A percentile compares a stretch with the other conserved stretches of the same genome.
Evolutionary conservation across 2,888 invertebrate species (phyloP).

Genomic region (Philopedon plagiatum): DNA sequence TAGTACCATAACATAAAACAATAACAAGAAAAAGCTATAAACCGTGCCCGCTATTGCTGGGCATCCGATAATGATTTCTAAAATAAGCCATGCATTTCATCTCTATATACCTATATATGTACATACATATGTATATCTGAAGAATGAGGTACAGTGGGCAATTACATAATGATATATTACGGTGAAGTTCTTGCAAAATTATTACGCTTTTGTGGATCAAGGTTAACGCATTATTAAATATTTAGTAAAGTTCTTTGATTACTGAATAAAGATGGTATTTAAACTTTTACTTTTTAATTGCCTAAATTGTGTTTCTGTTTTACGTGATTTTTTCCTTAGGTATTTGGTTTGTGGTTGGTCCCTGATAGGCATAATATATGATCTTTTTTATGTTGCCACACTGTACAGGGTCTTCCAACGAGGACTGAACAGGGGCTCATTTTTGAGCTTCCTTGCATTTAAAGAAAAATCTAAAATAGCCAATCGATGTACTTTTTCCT

Average conservation of each 20-base stretch:
- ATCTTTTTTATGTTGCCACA: no score
- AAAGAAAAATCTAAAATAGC: no score
- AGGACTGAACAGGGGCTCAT: no score
- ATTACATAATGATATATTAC: conserved; percentile 24
- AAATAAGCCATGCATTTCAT: conserved; percentile 24
- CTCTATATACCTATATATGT: conserved; percentile 1
- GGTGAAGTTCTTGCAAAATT: conserved; percentile 15
- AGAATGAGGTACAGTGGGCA: not conserved
- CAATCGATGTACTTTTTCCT: no score
- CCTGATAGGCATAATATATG: no score
- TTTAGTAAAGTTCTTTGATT: conserved; percentile 16
- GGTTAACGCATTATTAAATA: conserved; percentile 24
- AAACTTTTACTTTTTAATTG: conserved; percentile 25
- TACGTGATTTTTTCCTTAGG: not conserved
- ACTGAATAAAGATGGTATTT: not conserved
- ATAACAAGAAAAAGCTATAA: not conserved
- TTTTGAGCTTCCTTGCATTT: no score
- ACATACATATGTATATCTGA: not conserved
- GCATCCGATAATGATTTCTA: conserved; percentile 25
- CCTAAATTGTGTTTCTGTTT: not conserved
- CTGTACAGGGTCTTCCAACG: no score
- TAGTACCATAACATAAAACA: not conserved
- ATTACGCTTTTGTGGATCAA: conserved; percentile 20
- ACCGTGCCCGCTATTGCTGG: conserved; percentile 3
- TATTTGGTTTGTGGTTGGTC: not conserved